phyloP scores from a whole-genome alignment of 2,888 invertebrate species.

The Dione vanillae region DNA sequence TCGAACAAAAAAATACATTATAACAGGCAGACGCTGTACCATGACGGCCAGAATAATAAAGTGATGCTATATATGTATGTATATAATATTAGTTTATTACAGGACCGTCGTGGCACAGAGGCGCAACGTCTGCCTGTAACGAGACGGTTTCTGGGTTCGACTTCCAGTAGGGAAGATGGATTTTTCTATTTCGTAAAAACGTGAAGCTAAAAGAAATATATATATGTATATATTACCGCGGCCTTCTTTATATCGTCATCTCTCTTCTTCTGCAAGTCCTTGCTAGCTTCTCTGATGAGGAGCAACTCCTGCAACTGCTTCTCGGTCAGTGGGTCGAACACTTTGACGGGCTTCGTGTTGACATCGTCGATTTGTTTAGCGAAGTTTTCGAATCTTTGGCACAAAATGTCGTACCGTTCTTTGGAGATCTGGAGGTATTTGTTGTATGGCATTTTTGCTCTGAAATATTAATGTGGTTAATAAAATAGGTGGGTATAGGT shows the following conservation, averaged over 20 bases:
- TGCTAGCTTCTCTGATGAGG: conserved; percentile 66
- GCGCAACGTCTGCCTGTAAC: too few relatives aligned
- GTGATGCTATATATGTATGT: too few relatives aligned
- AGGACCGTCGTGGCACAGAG: too few relatives aligned
- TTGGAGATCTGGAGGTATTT: conserved; percentile 45
- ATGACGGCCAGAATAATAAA: too few relatives aligned
- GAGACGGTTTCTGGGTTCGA: too few relatives aligned
- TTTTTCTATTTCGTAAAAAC: too few relatives aligned
- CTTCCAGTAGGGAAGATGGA: too few relatives aligned
- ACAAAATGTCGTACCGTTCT: conserved; percentile 50
- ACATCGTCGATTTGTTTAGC: conserved; percentile 44
- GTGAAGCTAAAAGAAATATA: neutral
- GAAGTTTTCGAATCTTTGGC: conserved; percentile 52
- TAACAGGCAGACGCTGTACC: too few relatives aligned
- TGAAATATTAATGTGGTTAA: neutral
- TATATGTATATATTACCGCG: conserved; percentile 46
- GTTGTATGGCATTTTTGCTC: conserved; percentile 42
- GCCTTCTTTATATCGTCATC: conserved; percentile 64
- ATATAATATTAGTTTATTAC: too few relatives aligned
- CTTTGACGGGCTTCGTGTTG: conserved; percentile 49
- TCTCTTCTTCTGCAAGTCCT: conserved; percentile 64
- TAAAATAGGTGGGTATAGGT: neutral
- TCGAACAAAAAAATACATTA: too few relatives aligned
- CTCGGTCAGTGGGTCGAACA: conserved; percentile 57
- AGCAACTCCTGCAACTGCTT: conserved; percentile 55